phyloP scores from a whole-genome alignment of 2,113 vertebrate genomes.

The Tachysurus fulvidraco region DNA sequence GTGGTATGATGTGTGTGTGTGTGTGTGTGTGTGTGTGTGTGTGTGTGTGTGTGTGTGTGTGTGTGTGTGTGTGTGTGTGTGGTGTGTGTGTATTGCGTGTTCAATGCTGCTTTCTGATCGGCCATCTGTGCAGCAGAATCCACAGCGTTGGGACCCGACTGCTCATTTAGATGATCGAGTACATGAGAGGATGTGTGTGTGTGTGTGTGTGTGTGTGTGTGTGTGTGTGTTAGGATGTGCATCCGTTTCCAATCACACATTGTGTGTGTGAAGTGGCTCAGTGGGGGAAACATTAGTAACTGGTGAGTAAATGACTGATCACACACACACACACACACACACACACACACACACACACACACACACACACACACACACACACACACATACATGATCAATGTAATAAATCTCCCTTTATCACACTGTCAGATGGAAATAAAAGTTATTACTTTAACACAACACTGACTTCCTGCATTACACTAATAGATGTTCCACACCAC shows the following conservation, averaged over 20 bases:
- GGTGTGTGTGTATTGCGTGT: constrained; percentile 6
- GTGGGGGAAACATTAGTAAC: constrained; percentile 10
- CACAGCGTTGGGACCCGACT: constrained; percentile 3
- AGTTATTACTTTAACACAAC: neutral
- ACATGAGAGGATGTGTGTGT: constrained; percentile 1
- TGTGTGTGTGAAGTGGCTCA: constrained; percentile 31
- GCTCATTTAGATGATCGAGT: constrained; percentile 25
- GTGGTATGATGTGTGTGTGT: constrained; percentile 7
- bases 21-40: constrained; percentile 12
- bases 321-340: neutral
- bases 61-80: constrained; percentile 25
- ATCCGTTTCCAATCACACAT: constrained; percentile 17
- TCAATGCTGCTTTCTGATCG: constrained; percentile 19
- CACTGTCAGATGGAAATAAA: neutral
- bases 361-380: constrained; percentile 4
- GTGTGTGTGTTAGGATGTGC: constrained; percentile 5
- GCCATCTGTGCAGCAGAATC: constrained; percentile 32
- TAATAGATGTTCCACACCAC: neutral
- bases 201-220: constrained; percentile 21
- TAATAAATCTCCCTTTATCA: neutral
- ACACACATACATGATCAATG: neutral
- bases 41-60: too few species aligned
- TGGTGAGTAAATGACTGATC: constrained; percentile 1
- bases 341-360: neutral
- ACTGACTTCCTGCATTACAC: neutral